Evolutionary conservation across 1,140 invertebrate genomes (phyloP).

Genomic region (Leptestheria dahalacensis): DNA sequence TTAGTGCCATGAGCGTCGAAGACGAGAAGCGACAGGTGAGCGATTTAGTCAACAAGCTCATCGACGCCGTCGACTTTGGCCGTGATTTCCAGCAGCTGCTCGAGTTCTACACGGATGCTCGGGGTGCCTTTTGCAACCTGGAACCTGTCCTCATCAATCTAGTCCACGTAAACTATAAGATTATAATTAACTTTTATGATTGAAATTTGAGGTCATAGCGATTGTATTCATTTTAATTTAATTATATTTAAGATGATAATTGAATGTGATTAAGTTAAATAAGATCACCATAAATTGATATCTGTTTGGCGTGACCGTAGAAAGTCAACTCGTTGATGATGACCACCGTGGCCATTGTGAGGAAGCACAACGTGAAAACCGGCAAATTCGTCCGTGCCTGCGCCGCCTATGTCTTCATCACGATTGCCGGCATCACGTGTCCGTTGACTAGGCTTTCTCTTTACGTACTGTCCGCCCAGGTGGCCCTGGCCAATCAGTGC

Average conservation of each 20-base stretch:
- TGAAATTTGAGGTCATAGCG: conserved; percentile 3
- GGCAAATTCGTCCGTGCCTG: conserved; percentile 80
- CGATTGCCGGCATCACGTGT: conserved; percentile 77
- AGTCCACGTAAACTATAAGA: conserved; percentile 47
- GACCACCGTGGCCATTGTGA: conserved; percentile 51
- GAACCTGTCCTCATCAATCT: conserved; percentile 69
- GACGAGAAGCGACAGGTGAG: conserved; percentile 80
- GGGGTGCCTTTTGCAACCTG: conserved; percentile 74
- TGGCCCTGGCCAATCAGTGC: conserved; percentile 77
- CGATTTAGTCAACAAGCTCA: conserved; percentile 60
- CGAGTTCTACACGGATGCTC: conserved; percentile 81
- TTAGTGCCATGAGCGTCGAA: conserved; percentile 74
- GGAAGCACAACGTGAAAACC: conserved; percentile 63
- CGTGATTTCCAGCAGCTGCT: conserved; percentile 78
- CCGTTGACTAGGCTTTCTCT: conserved; percentile 58
- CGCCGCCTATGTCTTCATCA: conserved; percentile 86
- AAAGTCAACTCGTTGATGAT: conserved; percentile 64
- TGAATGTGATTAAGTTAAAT: too few species aligned
- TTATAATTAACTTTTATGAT: conserved; percentile 13
- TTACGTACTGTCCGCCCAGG: conserved; percentile 73
- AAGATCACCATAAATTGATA: too few species aligned
- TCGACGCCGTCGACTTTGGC: conserved; percentile 63
- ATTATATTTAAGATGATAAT: too few species aligned
- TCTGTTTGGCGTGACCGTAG: conserved; percentile 31
- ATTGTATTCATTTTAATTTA: background rate